Base-by-base conservation (phyloP, 2,797 vertebrate species). In the Notamacropus eugenii region DNA sequence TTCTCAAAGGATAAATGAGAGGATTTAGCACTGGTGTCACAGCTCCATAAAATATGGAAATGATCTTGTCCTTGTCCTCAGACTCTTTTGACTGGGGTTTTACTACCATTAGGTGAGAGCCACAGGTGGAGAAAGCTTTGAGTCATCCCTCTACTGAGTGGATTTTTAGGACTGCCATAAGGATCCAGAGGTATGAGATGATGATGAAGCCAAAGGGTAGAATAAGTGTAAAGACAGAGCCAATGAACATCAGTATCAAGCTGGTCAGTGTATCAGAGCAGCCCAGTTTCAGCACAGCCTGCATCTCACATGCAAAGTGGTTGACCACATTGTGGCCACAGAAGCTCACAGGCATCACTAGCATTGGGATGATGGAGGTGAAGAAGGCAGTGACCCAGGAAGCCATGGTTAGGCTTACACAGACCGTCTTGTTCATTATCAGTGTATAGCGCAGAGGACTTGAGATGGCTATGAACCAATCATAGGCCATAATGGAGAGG, bases 11-110 rank as follows among this genome's bases (percentile, higher is more conserved):
- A 22, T 95, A 97, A 57, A 97, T 96, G 19, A 98, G 93, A 4
- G 95, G 97, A n/a, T 98, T 97, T 9, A 98, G 93, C 93, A 97
- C 67, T 19, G 97, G 95, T 8, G 96, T 97, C 50, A 97, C 52
- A 0, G 97, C 95, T 12, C 94, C 95, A 55, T 96, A 97, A 91
- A 97, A 97, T 31, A 98, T 54, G 34, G 97, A 96, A 46, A 97
- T 94, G 34, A 97, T 95, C 95, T 97, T 97, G 58, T 96, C 96
- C 67, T 96, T 96, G 62, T 96, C 96, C 31, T 50, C 54, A 27
- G 92, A 94, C 3, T 95, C 92, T 62, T 93, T 95, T 28, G 95
- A 67, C 93, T 97, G 96, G 58, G 97, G 97, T 55, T 97, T 96
- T 93, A 97, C 97, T 87, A 96, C 97, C 2, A 58, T 93, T 22